Conservation (phyloP, 1,140 invertebrate genomes). For the Cyrtorhinus lividipennis region DNA sequence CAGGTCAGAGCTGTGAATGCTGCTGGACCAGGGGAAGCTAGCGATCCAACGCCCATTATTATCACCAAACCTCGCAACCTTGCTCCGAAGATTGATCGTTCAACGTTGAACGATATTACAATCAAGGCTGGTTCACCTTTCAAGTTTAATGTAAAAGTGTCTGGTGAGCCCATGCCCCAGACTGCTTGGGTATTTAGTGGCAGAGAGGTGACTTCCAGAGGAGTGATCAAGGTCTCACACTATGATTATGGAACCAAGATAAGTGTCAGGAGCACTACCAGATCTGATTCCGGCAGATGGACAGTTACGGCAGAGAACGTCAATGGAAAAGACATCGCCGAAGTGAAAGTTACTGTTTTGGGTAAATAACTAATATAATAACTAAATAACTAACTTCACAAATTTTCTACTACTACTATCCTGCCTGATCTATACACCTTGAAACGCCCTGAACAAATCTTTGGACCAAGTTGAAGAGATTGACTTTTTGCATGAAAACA, state of each 20-base stretch:
- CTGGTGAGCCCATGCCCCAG: slow-evolving; percentile 76
- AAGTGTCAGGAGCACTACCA: slow-evolving; percentile 64
- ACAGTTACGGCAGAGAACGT: slow-evolving; percentile 83
- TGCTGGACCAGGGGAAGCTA: slow-evolving; percentile 84
- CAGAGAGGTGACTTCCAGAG: slow-evolving; percentile 55
- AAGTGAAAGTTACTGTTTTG: slow-evolving; percentile 82
- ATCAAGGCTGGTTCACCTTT: slow-evolving; percentile 83
- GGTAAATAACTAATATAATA: too few relatives aligned
- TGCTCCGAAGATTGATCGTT: slow-evolving; percentile 75
- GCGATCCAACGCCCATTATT: slow-evolving; percentile 71
- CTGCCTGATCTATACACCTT: too few relatives aligned
- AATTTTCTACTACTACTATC: too few relatives aligned
- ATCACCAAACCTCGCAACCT: slow-evolving; percentile 77
- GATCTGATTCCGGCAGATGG: slow-evolving; percentile 81
- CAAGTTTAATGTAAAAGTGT: slow-evolving; percentile 65
- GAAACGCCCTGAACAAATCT: too few relatives aligned
- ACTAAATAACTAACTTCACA: too few relatives aligned
- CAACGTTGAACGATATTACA: slow-evolving; percentile 53
- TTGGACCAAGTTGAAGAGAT: too few relatives aligned
- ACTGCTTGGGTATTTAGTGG: slow-evolving; percentile 69
- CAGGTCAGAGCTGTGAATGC: slow-evolving; percentile 82
- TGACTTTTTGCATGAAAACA: too few relatives aligned
- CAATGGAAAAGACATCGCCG: slow-evolving; percentile 82
- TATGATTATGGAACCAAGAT: slow-evolving; percentile 84
- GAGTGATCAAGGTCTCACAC: slow-evolving; percentile 58